Evolutionary conservation across 1,140 invertebrate genomes (phyloP).

Genomic region (Marisa cornuarietis): DNA sequence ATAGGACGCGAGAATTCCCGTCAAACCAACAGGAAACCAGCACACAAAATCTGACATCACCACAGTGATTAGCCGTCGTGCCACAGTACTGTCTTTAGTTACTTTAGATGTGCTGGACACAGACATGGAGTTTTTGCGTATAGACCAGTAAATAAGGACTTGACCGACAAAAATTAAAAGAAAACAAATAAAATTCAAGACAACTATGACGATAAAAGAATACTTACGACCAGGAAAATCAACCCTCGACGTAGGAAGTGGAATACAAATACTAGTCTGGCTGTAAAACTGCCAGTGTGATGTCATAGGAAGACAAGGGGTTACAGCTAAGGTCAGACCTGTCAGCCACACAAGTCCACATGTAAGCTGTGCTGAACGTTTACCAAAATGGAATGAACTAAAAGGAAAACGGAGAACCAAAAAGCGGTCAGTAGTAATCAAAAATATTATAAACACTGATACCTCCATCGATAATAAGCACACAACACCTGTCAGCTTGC

Average conservation of each 20-base stretch:
- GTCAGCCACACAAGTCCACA: slow-evolving; percentile 27
- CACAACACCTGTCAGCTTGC: slow-evolving; percentile 45
- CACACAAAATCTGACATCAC: slow-evolving; percentile 38
- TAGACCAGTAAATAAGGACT: slow-evolving; percentile 31
- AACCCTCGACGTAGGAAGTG: too few relatives aligned
- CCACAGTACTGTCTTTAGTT: slow-evolving; percentile 38
- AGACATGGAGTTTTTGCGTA: slow-evolving; percentile 3
- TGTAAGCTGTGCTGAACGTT: slow-evolving; percentile 18
- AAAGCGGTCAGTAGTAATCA: slow-evolving; percentile 52
- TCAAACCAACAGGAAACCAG: slow-evolving; percentile 45
- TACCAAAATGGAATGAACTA: slow-evolving; percentile 12
- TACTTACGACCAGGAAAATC: too few relatives aligned
- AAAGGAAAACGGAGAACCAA: slow-evolving; percentile 45
- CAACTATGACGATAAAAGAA: too few relatives aligned
- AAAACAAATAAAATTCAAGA: too few relatives aligned
- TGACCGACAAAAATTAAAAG: slow-evolving; percentile 38
- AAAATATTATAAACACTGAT: slow-evolving; percentile 43
- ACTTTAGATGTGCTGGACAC: not conserved
- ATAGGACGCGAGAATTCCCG: slow-evolving; percentile 30
- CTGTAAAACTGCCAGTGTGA: too few relatives aligned
- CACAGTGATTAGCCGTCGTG: slow-evolving; percentile 32
- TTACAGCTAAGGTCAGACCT: too few relatives aligned
- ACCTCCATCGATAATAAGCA: slow-evolving; percentile 46
- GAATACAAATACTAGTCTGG: too few relatives aligned
- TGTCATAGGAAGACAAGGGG: too few relatives aligned